Percentiles rank a stretch among this genome's conserved stretches.
Evolutionary conservation across 2,888 invertebrate genomes (phyloP).

Genomic region (Acrocyrtus sp.): DNA sequence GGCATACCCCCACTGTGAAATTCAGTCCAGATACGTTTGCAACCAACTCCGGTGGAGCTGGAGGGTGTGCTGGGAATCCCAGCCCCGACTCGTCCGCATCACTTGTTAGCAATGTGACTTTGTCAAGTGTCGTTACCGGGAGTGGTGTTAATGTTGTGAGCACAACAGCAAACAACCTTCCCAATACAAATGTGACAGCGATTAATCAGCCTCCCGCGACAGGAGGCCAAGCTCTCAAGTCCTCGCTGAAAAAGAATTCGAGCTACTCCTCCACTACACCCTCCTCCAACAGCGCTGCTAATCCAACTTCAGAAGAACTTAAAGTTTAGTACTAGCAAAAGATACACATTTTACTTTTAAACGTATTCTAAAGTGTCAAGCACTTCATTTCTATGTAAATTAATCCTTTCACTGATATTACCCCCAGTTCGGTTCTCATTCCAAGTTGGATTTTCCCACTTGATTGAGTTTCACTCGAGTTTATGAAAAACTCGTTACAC

Average conservation of each 20-base stretch:
- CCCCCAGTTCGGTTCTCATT: too few relatives aligned
- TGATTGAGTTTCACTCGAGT: too few relatives aligned
- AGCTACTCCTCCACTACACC: too few relatives aligned
- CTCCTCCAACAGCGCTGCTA: too few relatives aligned
- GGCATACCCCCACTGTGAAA: conserved; percentile 61
- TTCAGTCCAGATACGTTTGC: conserved; percentile 60
- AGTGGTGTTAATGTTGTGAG: too few relatives aligned
- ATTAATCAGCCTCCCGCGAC: conserved; percentile 30
- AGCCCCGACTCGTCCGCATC: conserved; percentile 25
- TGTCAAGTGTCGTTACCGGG: conserved; percentile 29
- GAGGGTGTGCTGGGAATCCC: conserved; percentile 27
- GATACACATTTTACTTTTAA: too few relatives aligned
- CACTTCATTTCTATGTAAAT: background rate
- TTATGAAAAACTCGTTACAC: too few relatives aligned
- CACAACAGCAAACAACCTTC: conserved; percentile 25
- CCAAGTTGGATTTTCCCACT: too few relatives aligned
- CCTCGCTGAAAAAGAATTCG: conserved; percentile 55
- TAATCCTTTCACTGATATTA: background rate
- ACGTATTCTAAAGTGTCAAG: background rate
- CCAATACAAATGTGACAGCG: conserved; percentile 40
- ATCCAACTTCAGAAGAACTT: conserved; percentile 47
- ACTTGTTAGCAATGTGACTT: conserved; percentile 34
- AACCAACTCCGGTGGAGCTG: conserved; percentile 35
- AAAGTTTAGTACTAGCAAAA: conserved; percentile 33
- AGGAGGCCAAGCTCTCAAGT: conserved; percentile 45